Evolutionary conservation across 2,797 vertebrate species (phyloP).

Genomic region (Holocentrus rufus): DNA sequence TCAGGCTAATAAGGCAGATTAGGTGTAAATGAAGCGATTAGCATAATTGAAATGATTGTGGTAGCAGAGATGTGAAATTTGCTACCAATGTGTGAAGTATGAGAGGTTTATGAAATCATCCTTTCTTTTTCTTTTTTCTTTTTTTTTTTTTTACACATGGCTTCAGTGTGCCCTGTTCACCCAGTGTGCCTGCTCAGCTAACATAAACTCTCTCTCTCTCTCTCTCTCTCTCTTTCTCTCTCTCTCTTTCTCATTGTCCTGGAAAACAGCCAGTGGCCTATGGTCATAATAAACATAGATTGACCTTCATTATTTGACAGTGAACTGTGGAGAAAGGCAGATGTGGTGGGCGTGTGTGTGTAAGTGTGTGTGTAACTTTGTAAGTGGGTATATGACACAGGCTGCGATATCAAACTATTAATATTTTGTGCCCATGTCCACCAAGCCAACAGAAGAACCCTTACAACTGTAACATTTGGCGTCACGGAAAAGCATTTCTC

Average conservation of each 20-base stretch:
- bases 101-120: constrained; percentile 1
- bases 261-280: constrained; percentile 8
- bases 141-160: background rate
- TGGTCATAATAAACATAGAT: constrained; percentile 26
- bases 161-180: background rate
- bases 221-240: constrained; percentile 18
- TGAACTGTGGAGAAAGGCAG: constrained; percentile 4
- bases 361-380: no score
- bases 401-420: no score
- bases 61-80: constrained; percentile 7
- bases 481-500: no score
- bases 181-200: background rate
- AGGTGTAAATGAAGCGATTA: background rate
- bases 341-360: background rate
- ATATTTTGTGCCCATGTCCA: no score
- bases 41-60: background rate
- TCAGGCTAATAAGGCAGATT: background rate
- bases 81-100: background rate
- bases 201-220: background rate
- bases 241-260: constrained; percentile 24
- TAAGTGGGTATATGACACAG: no score
- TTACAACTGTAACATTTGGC: no score
- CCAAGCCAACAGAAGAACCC: no score
- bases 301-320: constrained; percentile 10
- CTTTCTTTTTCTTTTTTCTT: background rate